Base-by-base conservation (phyloP, 1,140 invertebrate genomes). In the Teleogryllus occipitalis region DNA sequence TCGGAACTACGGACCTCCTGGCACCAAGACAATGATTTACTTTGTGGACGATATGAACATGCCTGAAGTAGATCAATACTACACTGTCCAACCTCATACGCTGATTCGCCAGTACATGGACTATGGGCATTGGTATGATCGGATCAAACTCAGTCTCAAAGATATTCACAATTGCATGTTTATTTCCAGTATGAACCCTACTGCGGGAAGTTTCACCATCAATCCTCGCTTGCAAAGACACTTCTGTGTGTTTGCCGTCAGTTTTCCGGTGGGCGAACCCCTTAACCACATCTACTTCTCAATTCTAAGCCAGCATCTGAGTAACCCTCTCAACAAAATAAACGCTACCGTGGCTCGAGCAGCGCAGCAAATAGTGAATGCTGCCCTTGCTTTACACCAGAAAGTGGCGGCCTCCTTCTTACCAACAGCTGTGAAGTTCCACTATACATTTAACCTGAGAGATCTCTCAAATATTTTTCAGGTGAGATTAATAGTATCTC, bases 1-100 rank as follows among this genome's bases (percentile, higher is more conserved):
- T 0, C 90, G 94, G 75, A 97, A 96, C 86, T 98, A 92, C 85
- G 97, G 95, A 0, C 97, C 97, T 65, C 95, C 95, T 2, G 97
- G 96, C 10, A 96, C 91, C 82, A 96, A 97, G 83, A 92, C 91
- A 18, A 91, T 99, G 84, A 92, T 99, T 80, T 98, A 98, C 86
- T 98, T 98, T 84, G 92, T 98, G 78, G 97, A 98, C 85, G 97
- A 99, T 84, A 91, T 98, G 89, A 99, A 98, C 87, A 98, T 98
- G 96, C 97, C 97, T 8, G 95, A 97, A 89, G 96, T 98, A 5
- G 97, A 98, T 87, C 90, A 90, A 79, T 98, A 98, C 84, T 96
- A 95, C 75, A 98, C 97, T 0, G 96, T 98, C 4, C 96, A 98
- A 84, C 95, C 97, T 0, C 97, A 98, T 84, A 98, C 97, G 0